Conservation (phyloP, 2,797 vertebrate species). For the Pseudochromis fuscus region DNA sequence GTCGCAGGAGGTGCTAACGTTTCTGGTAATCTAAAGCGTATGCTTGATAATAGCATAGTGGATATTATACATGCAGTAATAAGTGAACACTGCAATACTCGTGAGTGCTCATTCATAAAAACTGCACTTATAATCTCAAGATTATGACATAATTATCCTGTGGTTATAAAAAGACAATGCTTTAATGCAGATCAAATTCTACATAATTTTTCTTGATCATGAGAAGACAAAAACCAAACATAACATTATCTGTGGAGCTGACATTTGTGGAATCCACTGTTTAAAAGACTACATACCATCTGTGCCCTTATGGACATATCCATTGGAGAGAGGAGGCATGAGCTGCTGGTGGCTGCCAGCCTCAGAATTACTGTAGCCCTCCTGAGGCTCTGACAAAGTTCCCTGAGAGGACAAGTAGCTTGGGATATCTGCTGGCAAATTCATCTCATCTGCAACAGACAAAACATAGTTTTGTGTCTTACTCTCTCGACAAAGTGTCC, state of each 20-base stretch:
- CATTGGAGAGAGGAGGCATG: constrained; percentile 91
- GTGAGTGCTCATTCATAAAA: neutral
- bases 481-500: neutral
- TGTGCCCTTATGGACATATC: constrained; percentile 90
- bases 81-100: neutral
- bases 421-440: constrained; percentile 95
- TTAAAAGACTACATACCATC: constrained; percentile 85
- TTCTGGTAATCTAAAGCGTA: neutral
- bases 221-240: neutral
- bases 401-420: constrained; percentile 99
- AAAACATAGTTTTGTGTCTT: neutral
- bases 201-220: neutral
- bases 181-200: neutral
- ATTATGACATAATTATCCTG: neutral
- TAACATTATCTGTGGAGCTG: neutral
- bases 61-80: neutral
- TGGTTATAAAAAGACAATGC: neutral
- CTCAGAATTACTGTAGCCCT: constrained; percentile 93
- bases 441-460: constrained; percentile 92
- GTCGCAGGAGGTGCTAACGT: neutral
- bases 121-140: neutral
- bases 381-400: constrained; percentile 95
- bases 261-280: too few species aligned
- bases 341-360: constrained; percentile 98
- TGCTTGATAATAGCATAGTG: neutral